Percentiles rank a stretch among this genome's conserved stretches.
These are phyloP conservation scores for Uropsilus gracilis DNA, from an alignment of 2,113 vertebrate species.

Conservation along the genomic window DNA sequence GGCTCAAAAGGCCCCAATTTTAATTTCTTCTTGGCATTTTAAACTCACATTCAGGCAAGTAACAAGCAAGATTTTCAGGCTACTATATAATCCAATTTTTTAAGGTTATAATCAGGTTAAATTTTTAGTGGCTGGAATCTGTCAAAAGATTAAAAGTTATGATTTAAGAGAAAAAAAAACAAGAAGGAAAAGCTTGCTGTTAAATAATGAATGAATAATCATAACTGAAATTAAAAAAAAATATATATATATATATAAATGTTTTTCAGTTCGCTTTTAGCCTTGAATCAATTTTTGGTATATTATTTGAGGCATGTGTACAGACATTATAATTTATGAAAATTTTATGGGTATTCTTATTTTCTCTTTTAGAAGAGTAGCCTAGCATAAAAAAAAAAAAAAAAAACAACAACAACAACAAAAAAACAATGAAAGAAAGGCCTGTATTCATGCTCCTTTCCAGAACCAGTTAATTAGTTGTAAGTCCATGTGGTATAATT, in stretches of 20 bases:
- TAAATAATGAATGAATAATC: slow-evolving; percentile 57
- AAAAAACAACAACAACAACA: slow-evolving; percentile 46
- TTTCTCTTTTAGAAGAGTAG: slow-evolving; percentile 15
- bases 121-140: slow-evolving; percentile 50
- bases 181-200: slow-evolving; percentile 25
- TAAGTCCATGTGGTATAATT: not conserved
- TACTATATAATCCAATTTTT: slow-evolving; percentile 71
- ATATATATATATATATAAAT: slow-evolving; percentile 54
- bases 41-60: slow-evolving; percentile 55
- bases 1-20: slow-evolving; percentile 51
- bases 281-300: not conserved
- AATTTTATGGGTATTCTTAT: not conserved
- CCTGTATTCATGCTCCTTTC: not conserved
- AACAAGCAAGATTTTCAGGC: slow-evolving; percentile 66
- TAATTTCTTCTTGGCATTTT: slow-evolving; percentile 74
- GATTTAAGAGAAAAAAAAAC: slow-evolving; percentile 66
- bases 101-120: slow-evolving; percentile 72
- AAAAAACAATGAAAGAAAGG: not conserved
- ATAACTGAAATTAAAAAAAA: slow-evolving; percentile 41
- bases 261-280: slow-evolving; percentile 31
- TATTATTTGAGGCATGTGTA: not conserved
- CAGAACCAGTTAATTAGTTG: not conserved
- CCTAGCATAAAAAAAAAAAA: slow-evolving; percentile 30
- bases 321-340: slow-evolving; percentile 24
- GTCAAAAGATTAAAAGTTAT: slow-evolving; percentile 64